phyloP scores from a whole-genome alignment of 2,113 vertebrate genomes.

The Ramphastos sulfuratus region DNA sequence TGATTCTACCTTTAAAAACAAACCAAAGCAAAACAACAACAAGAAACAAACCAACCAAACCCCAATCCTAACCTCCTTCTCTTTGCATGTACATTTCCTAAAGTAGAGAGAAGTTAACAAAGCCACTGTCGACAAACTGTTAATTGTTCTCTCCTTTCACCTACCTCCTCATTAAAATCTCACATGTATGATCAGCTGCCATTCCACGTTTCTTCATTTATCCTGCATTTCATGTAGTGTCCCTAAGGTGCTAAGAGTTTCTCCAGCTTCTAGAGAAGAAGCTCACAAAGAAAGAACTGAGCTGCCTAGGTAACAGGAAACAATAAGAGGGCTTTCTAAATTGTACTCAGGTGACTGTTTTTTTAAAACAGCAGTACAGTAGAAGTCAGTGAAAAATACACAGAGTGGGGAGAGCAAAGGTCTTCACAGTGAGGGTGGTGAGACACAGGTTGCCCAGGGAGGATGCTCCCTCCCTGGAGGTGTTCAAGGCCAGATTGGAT shows the following conservation, averaged over 20 bases:
- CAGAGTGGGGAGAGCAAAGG: neutral
- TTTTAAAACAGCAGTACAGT: neutral
- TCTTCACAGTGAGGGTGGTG: neutral
- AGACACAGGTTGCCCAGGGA: no score
- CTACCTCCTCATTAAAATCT: neutral
- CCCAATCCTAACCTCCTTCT: fast-evolving
- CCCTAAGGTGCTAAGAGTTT: neutral
- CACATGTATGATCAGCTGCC: neutral
- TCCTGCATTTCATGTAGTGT: neutral
- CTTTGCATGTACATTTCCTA: neutral
- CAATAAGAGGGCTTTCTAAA: neutral
- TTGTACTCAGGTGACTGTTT: neutral
- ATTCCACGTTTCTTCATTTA: neutral
- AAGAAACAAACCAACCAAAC: no score
- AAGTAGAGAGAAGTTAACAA: neutral
- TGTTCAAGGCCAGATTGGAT: no score
- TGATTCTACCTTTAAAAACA: neutral
- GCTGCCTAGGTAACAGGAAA: neutral
- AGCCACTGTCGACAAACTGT: neutral
- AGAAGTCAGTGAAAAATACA: neutral
- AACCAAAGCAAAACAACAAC: neutral
- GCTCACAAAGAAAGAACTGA: neutral
- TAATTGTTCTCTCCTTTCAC: neutral
- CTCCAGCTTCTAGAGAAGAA: neutral
- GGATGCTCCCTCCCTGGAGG: no score